These are phyloP conservation scores for Apotomis turbidana DNA, from an alignment of 2,888 invertebrate genomes.

Conservation along the genomic window DNA sequence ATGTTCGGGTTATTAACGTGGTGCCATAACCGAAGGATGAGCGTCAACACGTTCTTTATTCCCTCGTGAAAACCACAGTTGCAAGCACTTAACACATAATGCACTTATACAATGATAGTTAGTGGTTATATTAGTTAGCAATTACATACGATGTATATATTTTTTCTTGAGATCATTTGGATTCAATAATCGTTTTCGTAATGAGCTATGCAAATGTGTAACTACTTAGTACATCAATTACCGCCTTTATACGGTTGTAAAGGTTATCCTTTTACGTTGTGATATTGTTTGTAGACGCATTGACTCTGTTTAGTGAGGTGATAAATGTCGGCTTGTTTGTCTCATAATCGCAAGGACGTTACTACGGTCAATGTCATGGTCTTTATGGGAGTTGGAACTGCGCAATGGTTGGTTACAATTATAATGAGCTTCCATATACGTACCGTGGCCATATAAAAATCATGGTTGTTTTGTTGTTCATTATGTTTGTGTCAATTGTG, in stretches of 20 bases:
- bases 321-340: conserved; percentile 47
- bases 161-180: too few species aligned
- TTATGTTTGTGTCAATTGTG: too few species aligned
- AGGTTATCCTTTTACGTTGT: conserved; percentile 24
- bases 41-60: not conserved
- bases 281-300: conserved; percentile 32
- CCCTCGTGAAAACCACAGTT: not conserved
- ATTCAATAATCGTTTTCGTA: too few species aligned
- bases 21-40: conserved; percentile 39
- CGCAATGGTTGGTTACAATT: conserved; percentile 30
- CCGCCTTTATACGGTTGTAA: conserved; percentile 19
- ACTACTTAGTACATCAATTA: conserved; percentile 13
- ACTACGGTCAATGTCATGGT: conserved; percentile 65
- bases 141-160: too few species aligned
- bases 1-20: conserved; percentile 53
- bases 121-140: too few species aligned
- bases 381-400: conserved; percentile 50
- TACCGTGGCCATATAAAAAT: not conserved
- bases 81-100: not conserved
- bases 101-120: too few species aligned
- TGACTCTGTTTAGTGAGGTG: conserved; percentile 37
- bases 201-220: not conserved
- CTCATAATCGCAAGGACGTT: conserved; percentile 61
- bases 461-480: too few species aligned
- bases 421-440: not conserved